Percentiles rank a stretch among this genome's conserved stretches.
phyloP scores from a whole-genome alignment of 2,888 invertebrate genomes.

The Drosophila basisetae region DNA sequence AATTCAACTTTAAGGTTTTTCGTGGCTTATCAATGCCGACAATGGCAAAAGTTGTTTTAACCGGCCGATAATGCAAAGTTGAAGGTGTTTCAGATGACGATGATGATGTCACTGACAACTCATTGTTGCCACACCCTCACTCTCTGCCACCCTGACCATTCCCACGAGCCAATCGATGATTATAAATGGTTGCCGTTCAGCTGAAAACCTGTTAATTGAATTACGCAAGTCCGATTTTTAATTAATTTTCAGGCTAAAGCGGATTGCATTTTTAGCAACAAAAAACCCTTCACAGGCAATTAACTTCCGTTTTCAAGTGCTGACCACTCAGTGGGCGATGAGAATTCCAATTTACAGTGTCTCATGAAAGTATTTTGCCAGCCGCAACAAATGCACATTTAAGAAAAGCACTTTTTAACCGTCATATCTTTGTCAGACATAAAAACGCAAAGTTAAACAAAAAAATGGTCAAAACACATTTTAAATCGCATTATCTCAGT shows the following conservation, averaged over 20 bases:
- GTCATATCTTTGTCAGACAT: neutral
- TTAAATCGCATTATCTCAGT: neutral
- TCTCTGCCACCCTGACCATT: neutral
- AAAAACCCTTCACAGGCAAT: constrained; percentile 39
- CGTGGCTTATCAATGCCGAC: constrained; percentile 39
- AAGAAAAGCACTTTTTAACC: neutral
- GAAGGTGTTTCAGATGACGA: neutral
- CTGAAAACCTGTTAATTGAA: constrained; percentile 32
- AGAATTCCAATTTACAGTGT: neutral
- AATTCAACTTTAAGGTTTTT: neutral
- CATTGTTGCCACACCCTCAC: neutral
- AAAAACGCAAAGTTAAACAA: neutral
- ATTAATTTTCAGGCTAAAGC: constrained; percentile 36
- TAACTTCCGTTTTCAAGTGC: constrained; percentile 53
- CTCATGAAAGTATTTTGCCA: neutral
- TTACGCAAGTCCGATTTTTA: constrained; percentile 37
- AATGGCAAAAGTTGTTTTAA: constrained; percentile 42
- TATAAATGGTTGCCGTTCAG: neutral
- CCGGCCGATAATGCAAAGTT: constrained; percentile 20
- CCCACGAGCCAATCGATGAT: neutral
- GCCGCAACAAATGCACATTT: neutral
- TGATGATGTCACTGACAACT: constrained; percentile 32
- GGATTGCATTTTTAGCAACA: neutral
- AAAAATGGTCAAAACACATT: too few species aligned
- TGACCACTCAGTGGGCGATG: constrained; percentile 7